Base-by-base conservation (phyloP, 2,113 vertebrate genomes). In the Gymnocephalus cernua region DNA sequence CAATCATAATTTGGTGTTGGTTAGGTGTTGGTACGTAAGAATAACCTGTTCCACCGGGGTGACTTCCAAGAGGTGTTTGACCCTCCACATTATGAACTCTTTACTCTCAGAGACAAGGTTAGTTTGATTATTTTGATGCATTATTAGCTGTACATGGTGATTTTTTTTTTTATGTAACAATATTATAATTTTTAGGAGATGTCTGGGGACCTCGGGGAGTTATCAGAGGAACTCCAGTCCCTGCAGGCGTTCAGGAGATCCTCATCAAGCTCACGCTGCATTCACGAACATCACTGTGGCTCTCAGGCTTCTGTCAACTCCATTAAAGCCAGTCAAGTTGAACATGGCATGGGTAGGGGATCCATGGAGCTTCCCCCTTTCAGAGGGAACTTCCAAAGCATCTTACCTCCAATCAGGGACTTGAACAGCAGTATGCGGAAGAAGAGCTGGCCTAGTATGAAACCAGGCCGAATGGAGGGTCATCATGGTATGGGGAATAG, bases 201-300 rank as follows among this genome's bases (percentile, higher is more conserved):
- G 71, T 95, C 96, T 14, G 93, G 96, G 4, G 97, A 98, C 83
- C 91, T 98, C 70, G 97, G 96, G 0, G 97, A 97, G 82, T 90
- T 98, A 75, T 96, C 97, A 2, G 97, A 98, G 80, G 98, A 99
- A 67, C 95, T 98, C 47, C 97, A 97, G 82, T 96, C 93, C 88
- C 95, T 97, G 54, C 97, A 98, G 91, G 97, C 97, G 45, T 93
- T 97, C 83, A 95, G 97, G 53, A 96, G 96, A 13, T 96, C 96
- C 5, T 97, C 98, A 0, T 94, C 95, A 0, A 88, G 95, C 38
- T 99, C 97, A 0, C 95, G 97, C 29, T 99, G 98, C 92, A 91
- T 98, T 53, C 97, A 97, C 0, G 98, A 99, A 89, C 98, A 99
- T 64, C 98, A 99, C 94, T 99, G 98, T 79, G 98, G 98, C 1